Evolutionary conservation across 2,113 vertebrate genomes (phyloP), one percentile per base, ranked within the genome.

Genomic region (Fulmarus glacialis): DNA sequence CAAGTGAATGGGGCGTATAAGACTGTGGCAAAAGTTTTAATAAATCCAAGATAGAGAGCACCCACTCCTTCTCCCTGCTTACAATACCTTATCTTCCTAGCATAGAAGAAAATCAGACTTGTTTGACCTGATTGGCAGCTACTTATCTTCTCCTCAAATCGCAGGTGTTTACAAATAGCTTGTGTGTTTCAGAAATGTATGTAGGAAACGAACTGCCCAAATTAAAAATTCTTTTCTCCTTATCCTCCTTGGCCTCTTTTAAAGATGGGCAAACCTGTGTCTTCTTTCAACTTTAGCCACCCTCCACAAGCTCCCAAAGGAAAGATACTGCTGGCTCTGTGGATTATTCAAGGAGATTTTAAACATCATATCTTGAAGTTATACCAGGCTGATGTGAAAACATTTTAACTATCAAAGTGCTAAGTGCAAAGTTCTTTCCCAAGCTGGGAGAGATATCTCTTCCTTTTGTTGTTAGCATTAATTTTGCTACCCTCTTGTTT

Each of bases 401-500:
- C 32, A 47, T 36, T 80, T 77, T 47, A 80, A 74, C 48, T 68
- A 42, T 34, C 13, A 6, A 60, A 90, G 21, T 43, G 50, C 32
- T 62, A 84, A 91, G 75, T 23, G 36, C 30, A 82, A 56, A 73
- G 23, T 36, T 79, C 18, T 58, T 74, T 62, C 55, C 45, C 42
- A 48, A 40, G 15, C 12, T 79, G 36, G 73, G n/a, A 82, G n/a
- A 82, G 6, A n/a, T 43, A 20, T 1, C 0, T 0, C 42, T 66
- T 87, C 23, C 15, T 78, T 84, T 88, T 66, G 32, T 32, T 71
- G 19, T 12, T 66, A 43, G 14, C 16, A 53, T 32, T 43, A 70
- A 70, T 71, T 85, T 82, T 74, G 26, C n/a, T 88, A 58, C 13
- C 14, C 15, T 77, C 36, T 55, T 81, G 15, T 50, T 92, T 87